Percentiles rank a stretch among this genome's conserved stretches.
Evolutionary conservation across 2,797 vertebrate genomes (phyloP).

Genomic region (Limnodromus scolopaceus): DNA sequence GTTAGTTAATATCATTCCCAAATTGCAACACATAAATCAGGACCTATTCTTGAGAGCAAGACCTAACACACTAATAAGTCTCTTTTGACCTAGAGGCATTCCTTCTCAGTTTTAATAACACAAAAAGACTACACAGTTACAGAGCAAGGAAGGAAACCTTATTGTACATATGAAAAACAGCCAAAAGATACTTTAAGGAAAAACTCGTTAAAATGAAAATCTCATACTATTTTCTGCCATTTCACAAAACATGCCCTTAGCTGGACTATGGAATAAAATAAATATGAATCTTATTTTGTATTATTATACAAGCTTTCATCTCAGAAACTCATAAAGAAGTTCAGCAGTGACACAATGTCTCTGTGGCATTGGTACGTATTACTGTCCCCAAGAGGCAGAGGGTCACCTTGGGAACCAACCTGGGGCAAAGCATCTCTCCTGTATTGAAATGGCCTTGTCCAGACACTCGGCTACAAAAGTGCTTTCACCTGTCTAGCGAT

Average conservation of each 20-base stretch:
- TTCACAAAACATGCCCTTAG: neutral
- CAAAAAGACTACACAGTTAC: slow-evolving; percentile 25
- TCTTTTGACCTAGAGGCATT: slow-evolving; percentile 45
- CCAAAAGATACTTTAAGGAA: neutral
- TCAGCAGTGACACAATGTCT: neutral
- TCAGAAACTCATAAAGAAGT: neutral
- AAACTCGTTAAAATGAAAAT: slow-evolving; percentile 42
- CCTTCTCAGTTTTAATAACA: slow-evolving; percentile 63
- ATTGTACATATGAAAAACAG: neutral
- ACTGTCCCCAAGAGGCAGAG: neutral
- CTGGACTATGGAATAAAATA: slow-evolving; percentile 20
- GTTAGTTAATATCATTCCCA: slow-evolving; percentile 10
- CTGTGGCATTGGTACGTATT: neutral
- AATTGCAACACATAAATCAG: slow-evolving; percentile 37
- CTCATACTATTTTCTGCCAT: neutral
- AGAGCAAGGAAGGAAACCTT: slow-evolving; percentile 14
- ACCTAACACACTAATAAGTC: slow-evolving; percentile 16
- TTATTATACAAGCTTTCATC: neutral
- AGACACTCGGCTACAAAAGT: neutral
- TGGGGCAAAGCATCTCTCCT: neutral
- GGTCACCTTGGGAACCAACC: neutral
- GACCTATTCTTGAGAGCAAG: slow-evolving; percentile 3
- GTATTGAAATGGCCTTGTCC: neutral
- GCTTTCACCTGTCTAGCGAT: neutral
- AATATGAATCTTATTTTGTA: neutral